Conservation (phyloP, 2,797 vertebrate genomes). For the Gymnodraco acuticeps region DNA sequence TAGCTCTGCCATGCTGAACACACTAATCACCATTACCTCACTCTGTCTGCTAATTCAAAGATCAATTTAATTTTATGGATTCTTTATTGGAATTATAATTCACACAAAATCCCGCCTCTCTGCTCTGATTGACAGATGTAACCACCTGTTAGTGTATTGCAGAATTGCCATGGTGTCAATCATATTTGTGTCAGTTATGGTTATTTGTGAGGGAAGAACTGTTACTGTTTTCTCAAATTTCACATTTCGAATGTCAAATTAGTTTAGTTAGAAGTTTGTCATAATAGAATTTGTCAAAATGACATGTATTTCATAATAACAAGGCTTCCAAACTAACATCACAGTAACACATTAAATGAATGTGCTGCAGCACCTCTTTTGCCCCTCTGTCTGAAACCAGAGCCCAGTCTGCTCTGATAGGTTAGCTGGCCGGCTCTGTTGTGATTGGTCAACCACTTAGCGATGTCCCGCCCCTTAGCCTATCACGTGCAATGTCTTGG, state of each 20-base stretch:
- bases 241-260: constrained; percentile 29
- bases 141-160: constrained; percentile 70
- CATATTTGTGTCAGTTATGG: constrained; percentile 56
- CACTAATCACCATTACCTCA: constrained; percentile 79
- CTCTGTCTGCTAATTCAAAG: constrained; percentile 82
- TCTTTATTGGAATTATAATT: constrained; percentile 82
- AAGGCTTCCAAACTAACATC: neutral
- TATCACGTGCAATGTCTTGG: no score
- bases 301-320: neutral
- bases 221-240: constrained; percentile 30
- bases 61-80: constrained; percentile 84
- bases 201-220: constrained; percentile 10
- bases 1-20: constrained; percentile 77
- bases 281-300: neutral
- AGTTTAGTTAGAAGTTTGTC: neutral
- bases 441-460: no score
- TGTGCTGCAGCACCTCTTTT: neutral
- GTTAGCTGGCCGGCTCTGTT: no score
- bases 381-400: no score
- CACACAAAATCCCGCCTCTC: constrained; percentile 62
- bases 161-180: constrained; percentile 50
- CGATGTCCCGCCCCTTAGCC: no score
- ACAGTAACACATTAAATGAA: neutral
- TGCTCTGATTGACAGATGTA: constrained; percentile 71
- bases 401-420: no score